Percentiles rank a stretch among this genome's conserved stretches.
These are phyloP conservation scores for Drosophila guanche DNA, from an alignment of 1,140 invertebrate species.

Conservation along the genomic window DNA sequence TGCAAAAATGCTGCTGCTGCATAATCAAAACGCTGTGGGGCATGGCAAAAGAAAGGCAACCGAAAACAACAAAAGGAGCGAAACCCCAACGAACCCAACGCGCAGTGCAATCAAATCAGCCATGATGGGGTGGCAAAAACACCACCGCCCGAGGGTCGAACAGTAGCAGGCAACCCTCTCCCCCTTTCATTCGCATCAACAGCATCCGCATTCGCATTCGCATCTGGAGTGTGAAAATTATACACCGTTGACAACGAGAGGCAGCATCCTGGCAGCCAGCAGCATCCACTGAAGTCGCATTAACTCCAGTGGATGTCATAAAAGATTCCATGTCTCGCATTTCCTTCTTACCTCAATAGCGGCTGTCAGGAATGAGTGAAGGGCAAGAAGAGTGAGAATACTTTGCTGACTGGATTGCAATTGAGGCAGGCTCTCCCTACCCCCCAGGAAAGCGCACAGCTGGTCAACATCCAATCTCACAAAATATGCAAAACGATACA, in stretches of 20 bases:
- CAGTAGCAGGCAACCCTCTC: background rate
- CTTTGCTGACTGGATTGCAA: too few species aligned
- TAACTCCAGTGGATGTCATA: slow-evolving; percentile 25
- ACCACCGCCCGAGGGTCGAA: slow-evolving; percentile 11
- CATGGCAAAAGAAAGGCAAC: background rate
- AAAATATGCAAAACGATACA: too few species aligned
- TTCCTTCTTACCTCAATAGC: slow-evolving; percentile 31
- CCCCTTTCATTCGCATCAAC: background rate
- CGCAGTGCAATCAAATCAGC: slow-evolving; percentile 69
- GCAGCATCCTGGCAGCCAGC: slow-evolving; percentile 12
- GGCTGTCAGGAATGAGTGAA: slow-evolving; percentile 7
- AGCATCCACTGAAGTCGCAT: slow-evolving; percentile 22
- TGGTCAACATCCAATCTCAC: too few species aligned
- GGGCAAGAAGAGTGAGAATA: background rate
- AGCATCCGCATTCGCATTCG: slow-evolving; percentile 2
- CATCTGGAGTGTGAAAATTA: slow-evolving; percentile 63
- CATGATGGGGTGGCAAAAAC: slow-evolving; percentile 15
- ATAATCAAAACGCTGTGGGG: slow-evolving; percentile 47
- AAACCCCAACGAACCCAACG: slow-evolving; percentile 16
- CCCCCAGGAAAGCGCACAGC: too few species aligned
- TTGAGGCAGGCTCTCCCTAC: too few species aligned
- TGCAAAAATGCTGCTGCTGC: slow-evolving; percentile 54
- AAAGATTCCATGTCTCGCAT: slow-evolving; percentile 49
- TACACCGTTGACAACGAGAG: slow-evolving; percentile 53
- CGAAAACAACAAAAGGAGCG: slow-evolving; percentile 6